Evolutionary conservation across 2,888 invertebrate species (phyloP), one percentile per base, ranked within the genome.

Genomic region (Drosophila diplacantha): DNA sequence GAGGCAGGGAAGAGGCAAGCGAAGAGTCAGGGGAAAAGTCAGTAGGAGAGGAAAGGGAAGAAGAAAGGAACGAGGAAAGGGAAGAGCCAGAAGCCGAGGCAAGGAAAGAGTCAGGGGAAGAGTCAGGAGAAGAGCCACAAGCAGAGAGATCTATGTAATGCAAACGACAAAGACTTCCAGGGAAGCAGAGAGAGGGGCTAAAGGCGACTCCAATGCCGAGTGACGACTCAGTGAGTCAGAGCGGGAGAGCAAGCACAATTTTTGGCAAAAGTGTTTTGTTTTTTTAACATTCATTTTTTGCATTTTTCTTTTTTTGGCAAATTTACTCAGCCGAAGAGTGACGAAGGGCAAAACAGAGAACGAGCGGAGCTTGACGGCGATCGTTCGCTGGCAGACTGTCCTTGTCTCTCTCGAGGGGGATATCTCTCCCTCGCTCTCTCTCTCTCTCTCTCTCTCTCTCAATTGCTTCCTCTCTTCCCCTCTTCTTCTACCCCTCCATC

Each of bases 231-330:
- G 35, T 29, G 35, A n/a, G 11, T 7, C 39, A 50, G 37, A n/a
- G 41, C 26, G 32, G 22, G 34, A 22, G 34, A 41, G 39, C 20
- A 46, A 38, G 11, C 18, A 20, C 29, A 59, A 22, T 65, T 59
- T 73, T 74, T 62, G 77, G 63, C 74, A 72, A 76, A 76, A 64
- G 53, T 35, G 53, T 35, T 12, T 9, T 35, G n/a, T 6, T 32
- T 32, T n/a, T 14, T 26, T 50, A 29, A 4, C 29, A 29, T 12
- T n/a, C 1, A 11, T 53, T 26, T 22, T 47, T 29, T 16, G 12
- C 16, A 12, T 24, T n/a, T 1, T n/a, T 12, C 20, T 11, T 22
- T 54, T 60, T 60, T 61, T 61, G 26, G 41, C 67, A 49, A 65
- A 65, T 47, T 63, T 55, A 71, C 71, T 69, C 69, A 59, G 60